Evolutionary conservation across 2,888 invertebrate species (phyloP).

Genomic region (Cerceris rybyensis): DNA sequence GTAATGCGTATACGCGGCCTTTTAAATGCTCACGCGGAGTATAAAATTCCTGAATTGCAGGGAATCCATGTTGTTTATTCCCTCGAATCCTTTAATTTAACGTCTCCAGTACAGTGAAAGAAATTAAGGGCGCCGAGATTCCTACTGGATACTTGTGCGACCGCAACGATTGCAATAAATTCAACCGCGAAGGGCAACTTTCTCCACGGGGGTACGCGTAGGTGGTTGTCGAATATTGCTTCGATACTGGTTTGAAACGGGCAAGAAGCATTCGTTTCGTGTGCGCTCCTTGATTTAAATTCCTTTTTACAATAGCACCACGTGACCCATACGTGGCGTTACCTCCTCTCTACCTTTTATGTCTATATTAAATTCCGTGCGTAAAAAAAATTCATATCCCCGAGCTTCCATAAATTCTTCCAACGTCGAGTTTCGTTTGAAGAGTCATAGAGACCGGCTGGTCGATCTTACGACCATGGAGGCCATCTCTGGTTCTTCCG

Average conservation of each 20-base stretch:
- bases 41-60: slow-evolving; percentile 36
- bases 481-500: neutral
- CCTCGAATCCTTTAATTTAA: slow-evolving; percentile 61
- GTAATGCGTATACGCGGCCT: neutral
- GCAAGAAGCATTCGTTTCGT: slow-evolving; percentile 63
- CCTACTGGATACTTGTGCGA: slow-evolving; percentile 60
- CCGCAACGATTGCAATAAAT: slow-evolving; percentile 70
- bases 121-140: slow-evolving; percentile 67
- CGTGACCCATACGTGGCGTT: neutral
- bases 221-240: slow-evolving; percentile 71
- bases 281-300: slow-evolving; percentile 57
- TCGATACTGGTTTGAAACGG: slow-evolving; percentile 67
- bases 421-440: neutral
- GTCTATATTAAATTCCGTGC: neutral
- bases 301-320: slow-evolving; percentile 56
- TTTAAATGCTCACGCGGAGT: neutral
- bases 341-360: neutral
- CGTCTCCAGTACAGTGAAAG: slow-evolving; percentile 42
- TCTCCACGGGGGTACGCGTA: slow-evolving; percentile 73
- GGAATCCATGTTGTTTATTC: slow-evolving; percentile 48
- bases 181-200: slow-evolving; percentile 69
- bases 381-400: neutral
- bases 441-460: neutral
- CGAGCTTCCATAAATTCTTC: neutral
- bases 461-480: neutral